Conservation (phyloP, 2,888 invertebrate species). For the Ectemnius cavifrons region DNA sequence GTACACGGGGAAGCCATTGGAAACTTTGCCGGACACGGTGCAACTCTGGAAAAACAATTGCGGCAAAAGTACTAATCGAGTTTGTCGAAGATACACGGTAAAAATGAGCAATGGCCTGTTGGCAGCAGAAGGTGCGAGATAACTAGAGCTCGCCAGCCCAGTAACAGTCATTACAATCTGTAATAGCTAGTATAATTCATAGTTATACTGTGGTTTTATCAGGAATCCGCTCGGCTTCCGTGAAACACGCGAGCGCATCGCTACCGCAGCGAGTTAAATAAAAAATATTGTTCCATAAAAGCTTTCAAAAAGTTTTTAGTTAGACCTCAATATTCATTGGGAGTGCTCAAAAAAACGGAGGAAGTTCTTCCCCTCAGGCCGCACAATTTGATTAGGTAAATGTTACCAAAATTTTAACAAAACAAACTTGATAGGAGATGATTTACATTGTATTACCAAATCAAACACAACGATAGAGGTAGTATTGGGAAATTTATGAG, state of each 20-base stretch:
- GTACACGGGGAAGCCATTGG: too few species aligned
- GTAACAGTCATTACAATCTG: not conserved
- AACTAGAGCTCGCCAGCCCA: not conserved
- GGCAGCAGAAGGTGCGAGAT: not conserved
- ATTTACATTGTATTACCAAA: too few species aligned
- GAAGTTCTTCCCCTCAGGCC: too few species aligned
- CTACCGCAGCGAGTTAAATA: not conserved
- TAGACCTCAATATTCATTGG: too few species aligned
- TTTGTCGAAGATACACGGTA: not conserved
- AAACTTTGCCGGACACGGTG: too few species aligned
- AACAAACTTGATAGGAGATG: too few species aligned
- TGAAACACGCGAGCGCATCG: not conserved
- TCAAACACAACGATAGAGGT: too few species aligned
- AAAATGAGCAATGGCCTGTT: constrained; percentile 2
- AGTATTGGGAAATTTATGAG: not conserved
- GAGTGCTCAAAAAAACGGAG: too few species aligned
- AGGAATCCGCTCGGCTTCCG: not conserved
- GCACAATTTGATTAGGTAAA: too few species aligned
- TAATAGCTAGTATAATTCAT: not conserved
- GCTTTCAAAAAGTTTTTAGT: not conserved
- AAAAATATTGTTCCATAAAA: constrained; percentile 5
- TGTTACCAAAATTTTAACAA: too few species aligned
- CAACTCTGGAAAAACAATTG: too few species aligned
- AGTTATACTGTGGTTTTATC: not conserved
- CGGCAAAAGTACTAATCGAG: too few species aligned